Evolutionary conservation across 2,888 invertebrate genomes (phyloP).

Genomic region (Proisotoma minuta): DNA sequence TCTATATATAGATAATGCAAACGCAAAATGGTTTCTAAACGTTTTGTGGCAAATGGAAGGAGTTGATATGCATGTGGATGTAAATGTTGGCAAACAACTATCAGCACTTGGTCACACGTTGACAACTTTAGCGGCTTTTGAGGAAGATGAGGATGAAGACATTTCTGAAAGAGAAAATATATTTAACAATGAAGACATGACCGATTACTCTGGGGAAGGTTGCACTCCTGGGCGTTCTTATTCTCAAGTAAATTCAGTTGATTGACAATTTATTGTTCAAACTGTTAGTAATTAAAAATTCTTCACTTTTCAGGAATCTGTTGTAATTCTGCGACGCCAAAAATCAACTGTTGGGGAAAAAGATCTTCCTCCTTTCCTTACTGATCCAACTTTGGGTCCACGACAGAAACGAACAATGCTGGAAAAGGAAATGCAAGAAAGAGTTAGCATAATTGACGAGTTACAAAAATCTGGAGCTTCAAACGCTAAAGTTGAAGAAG

Average conservation of each 20-base stretch:
- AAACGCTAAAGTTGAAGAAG: constrained; percentile 83
- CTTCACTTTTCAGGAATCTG: constrained; percentile 59
- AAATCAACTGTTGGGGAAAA: constrained; percentile 64
- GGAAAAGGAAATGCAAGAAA: constrained; percentile 96
- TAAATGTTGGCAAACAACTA: constrained; percentile 91
- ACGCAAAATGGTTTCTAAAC: constrained; percentile 97
- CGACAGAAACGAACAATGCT: constrained; percentile 84
- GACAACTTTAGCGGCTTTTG: constrained; percentile 84
- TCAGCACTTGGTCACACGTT: constrained; percentile 91
- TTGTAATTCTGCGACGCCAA: constrained; percentile 60
- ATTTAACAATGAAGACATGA: constrained; percentile 31
- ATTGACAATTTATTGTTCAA: too few relatives aligned
- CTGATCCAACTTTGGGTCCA: constrained; percentile 72
- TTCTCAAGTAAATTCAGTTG: constrained; percentile 37
- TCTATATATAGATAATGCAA: constrained; percentile 57
- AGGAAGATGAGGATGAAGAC: constrained; percentile 64
- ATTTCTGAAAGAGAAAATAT: constrained; percentile 34
- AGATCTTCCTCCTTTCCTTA: constrained; percentile 76
- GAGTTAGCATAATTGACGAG: constrained; percentile 91
- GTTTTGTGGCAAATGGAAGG: constrained; percentile 99
- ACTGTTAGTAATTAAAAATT: neutral
- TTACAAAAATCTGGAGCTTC: constrained; percentile 81
- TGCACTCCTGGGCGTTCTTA: constrained; percentile 30
- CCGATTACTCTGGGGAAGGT: constrained; percentile 22
- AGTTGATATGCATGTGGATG: constrained; percentile 91